phyloP scores from a whole-genome alignment of 2,888 invertebrate species.

The Acleris holmiana region DNA sequence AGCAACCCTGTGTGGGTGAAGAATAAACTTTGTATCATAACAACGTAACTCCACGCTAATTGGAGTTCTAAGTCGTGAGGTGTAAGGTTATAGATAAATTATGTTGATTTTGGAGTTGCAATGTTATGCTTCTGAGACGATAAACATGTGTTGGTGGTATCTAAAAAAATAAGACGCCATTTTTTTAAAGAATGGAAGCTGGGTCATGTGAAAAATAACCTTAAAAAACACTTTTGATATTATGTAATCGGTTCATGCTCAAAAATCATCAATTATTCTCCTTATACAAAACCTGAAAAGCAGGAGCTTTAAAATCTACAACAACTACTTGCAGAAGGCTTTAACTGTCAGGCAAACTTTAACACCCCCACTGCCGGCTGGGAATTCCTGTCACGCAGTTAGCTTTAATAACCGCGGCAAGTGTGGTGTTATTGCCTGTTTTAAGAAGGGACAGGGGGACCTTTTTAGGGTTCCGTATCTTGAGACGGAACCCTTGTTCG shows the following conservation, averaged over 20 bases:
- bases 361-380: not conserved
- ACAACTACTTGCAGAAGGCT: slow-evolving; percentile 17
- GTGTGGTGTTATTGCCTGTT: slow-evolving; percentile 16
- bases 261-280: not conserved
- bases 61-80: too few species aligned
- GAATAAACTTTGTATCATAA: not conserved
- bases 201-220: too few species aligned
- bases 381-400: slow-evolving; percentile 19
- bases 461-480: slow-evolving; percentile 1
- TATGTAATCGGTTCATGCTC: too few species aligned
- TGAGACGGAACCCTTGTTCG: not conserved
- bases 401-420: slow-evolving; percentile 22
- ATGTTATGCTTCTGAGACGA: too few species aligned
- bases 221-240: too few species aligned
- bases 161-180: too few species aligned
- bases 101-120: too few species aligned
- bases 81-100: too few species aligned
- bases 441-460: not conserved
- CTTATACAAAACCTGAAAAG: not conserved
- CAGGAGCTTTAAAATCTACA: slow-evolving; percentile 4
- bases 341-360: slow-evolving; percentile 27
- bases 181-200: too few species aligned
- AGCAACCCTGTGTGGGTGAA: slow-evolving; percentile 23
- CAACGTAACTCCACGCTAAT: too few species aligned
- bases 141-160: too few species aligned